Percentiles rank a stretch among this genome's conserved stretches.
Evolutionary conservation across 2,113 vertebrate species (phyloP).

Genomic region (Lota lota): DNA sequence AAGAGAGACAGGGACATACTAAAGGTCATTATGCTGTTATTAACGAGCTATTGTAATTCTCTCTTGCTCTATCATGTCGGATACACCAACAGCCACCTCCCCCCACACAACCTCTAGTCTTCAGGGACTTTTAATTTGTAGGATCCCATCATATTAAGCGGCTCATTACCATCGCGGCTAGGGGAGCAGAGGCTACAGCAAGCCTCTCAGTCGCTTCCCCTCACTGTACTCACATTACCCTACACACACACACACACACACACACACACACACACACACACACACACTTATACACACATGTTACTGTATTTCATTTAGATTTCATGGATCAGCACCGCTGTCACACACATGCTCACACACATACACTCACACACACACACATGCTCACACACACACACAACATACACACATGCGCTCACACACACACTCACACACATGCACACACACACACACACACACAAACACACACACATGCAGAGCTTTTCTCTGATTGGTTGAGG

Average conservation of each 20-base stretch:
- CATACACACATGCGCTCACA: not conserved
- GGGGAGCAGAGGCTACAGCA: not conserved
- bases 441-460: conserved; percentile 3
- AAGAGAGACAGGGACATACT: conserved; percentile 41
- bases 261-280: not conserved
- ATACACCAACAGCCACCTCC: conserved; percentile 1
- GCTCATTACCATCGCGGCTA: conserved; percentile 46
- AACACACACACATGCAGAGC: not conserved
- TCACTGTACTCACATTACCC: not conserved
- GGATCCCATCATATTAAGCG: conserved; percentile 46
- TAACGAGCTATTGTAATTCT: conserved; percentile 60
- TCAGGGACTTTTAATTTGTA: conserved; percentile 53
- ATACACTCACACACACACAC: conserved; percentile 2
- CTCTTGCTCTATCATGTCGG: conserved; percentile 44
- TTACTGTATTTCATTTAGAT: conserved; percentile 48
- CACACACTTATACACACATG: conserved; percentile 12
- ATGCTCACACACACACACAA: conserved; percentile 6
- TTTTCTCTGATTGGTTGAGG: not conserved
- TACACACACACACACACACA: too few species aligned
- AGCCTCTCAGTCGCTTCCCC: not conserved
- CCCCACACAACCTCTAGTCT: conserved; percentile 49
- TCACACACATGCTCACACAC: not conserved
- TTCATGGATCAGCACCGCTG: conserved; percentile 25
- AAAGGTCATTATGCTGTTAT: conserved; percentile 66
- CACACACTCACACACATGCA: not conserved